Conservation (phyloP, 2,797 vertebrate species). For the Neomorphus geoffroyi region DNA sequence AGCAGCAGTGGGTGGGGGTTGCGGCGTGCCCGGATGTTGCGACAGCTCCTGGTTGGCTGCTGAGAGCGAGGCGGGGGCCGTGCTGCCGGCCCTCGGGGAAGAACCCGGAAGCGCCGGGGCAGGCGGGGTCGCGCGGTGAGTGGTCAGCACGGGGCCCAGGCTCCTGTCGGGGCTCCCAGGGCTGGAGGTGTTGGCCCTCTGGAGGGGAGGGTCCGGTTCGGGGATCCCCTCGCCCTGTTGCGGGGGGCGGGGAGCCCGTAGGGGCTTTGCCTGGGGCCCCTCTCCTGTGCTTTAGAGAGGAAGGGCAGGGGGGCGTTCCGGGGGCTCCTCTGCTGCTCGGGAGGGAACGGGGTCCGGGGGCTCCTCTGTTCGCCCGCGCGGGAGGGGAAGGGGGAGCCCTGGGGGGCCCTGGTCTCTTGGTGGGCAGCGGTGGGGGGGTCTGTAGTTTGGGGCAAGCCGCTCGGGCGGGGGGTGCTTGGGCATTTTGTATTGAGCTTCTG, state of each 20-base stretch:
- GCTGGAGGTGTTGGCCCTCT: fast-evolving
- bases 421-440: too few relatives aligned
- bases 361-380: too few relatives aligned
- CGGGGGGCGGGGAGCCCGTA: neutral
- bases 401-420: neutral
- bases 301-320: too few relatives aligned
- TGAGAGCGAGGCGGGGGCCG: fast-evolving
- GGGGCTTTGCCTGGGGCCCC: neutral
- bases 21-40: fast-evolving
- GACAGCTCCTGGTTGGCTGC: neutral
- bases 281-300: too few relatives aligned
- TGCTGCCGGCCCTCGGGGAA: fast-evolving
- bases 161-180: too few relatives aligned
- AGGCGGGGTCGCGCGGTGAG: neutral
- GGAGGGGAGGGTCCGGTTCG: neutral
- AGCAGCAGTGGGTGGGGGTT: fast-evolving
- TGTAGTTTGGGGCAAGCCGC: neutral
- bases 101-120: neutral
- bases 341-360: neutral
- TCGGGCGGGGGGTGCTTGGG: neutral
- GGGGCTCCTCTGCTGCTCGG: too few relatives aligned
- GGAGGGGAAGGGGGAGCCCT: neutral
- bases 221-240: neutral
- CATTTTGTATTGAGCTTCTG: too few relatives aligned
- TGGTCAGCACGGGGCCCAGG: too few relatives aligned